Percentiles rank a stretch among this genome's conserved stretches.
Evolutionary conservation across 2,888 invertebrate genomes (phyloP).

Genomic region (Cosmia pyralina): DNA sequence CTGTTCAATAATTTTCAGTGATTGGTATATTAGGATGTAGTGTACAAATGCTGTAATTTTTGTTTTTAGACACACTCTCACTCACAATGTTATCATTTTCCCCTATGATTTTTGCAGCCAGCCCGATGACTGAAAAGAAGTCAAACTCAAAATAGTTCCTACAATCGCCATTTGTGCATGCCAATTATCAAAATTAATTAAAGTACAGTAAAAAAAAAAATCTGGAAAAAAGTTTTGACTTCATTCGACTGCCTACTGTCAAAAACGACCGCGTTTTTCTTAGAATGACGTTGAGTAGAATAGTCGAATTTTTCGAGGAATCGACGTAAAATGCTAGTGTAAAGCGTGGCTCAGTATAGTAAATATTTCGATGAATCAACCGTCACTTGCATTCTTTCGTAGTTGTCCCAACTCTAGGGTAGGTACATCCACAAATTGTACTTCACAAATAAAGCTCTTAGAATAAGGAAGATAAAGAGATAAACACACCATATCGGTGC

Average conservation of each 20-base stretch:
- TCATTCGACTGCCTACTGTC: no score
- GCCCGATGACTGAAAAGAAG: not conserved
- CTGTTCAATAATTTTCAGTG: no score
- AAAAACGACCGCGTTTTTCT: not conserved
- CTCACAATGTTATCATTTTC: not conserved
- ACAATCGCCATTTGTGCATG: no score
- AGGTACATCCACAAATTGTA: not conserved
- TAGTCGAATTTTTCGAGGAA: not conserved
- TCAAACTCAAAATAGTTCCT: not conserved
- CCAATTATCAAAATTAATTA: no score
- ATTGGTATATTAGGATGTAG: no score
- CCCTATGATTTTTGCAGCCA: not conserved
- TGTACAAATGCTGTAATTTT: not conserved
- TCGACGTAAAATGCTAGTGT: not conserved
- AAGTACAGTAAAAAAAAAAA: no score
- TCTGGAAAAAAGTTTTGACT: no score
- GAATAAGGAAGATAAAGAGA: not conserved
- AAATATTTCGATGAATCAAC: not conserved
- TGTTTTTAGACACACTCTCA: not conserved
- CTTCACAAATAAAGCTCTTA: not conserved
- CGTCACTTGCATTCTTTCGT: not conserved
- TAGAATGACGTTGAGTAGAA: not conserved
- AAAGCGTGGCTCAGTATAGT: no score
- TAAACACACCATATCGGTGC: constrained; percentile 2
- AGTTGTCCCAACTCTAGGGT: not conserved